These are phyloP conservation scores for Phycodurus eques DNA, from an alignment of 2,113 vertebrate species.

Conservation along the genomic window DNA sequence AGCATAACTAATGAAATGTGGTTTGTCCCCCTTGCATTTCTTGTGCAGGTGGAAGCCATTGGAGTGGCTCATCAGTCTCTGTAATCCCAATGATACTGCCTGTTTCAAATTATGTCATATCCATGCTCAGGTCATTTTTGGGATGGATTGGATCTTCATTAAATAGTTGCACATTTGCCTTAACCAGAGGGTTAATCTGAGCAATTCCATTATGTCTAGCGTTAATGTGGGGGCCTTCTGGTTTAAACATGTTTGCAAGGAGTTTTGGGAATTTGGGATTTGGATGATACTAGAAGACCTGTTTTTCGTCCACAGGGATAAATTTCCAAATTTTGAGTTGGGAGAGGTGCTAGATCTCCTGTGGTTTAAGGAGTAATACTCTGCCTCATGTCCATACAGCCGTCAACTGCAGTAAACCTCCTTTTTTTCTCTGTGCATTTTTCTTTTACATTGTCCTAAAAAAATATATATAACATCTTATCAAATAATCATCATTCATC, in stretches of 20 bases:
- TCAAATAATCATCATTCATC: neutral
- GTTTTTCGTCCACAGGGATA: neutral
- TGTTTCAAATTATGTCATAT: constrained; percentile 34
- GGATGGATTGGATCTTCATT: constrained; percentile 30
- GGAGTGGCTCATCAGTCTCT: constrained; percentile 28
- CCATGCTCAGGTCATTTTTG: constrained; percentile 33
- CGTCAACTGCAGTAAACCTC: neutral
- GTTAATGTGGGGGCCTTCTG: neutral
- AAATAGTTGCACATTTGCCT: neutral
- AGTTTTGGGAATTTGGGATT: neutral
- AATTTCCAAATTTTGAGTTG: neutral
- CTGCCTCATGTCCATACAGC: neutral
- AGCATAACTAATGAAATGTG: constrained; percentile 14
- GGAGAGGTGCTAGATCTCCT: neutral
- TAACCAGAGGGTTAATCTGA: neutral
- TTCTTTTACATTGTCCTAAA: neutral
- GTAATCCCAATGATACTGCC: constrained; percentile 9
- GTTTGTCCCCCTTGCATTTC: constrained; percentile 25
- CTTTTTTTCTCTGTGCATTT: neutral
- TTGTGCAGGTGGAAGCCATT: constrained; percentile 40
- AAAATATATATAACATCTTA: neutral
- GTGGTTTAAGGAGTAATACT: neutral
- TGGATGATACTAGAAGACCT: neutral
- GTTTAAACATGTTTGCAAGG: neutral
- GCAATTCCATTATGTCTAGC: neutral